These are phyloP conservation scores for Cetonia aurata DNA, from an alignment of 2,888 invertebrate genomes.

Conservation along the genomic window DNA sequence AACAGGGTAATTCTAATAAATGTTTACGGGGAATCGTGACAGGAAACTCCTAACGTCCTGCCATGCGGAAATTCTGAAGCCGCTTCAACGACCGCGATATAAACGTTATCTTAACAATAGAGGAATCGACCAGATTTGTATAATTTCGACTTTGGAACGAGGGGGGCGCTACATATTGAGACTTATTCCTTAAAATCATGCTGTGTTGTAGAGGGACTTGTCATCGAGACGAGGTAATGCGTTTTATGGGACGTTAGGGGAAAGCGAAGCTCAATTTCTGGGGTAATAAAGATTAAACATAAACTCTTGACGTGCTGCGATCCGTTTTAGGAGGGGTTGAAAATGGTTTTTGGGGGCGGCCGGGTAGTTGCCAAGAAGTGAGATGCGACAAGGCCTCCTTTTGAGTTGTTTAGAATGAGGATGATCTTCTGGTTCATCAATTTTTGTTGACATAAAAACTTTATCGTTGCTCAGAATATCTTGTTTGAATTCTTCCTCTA, in stretches of 20 bases:
- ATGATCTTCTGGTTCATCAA: too few relatives aligned
- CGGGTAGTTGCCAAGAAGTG: too few relatives aligned
- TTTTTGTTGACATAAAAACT: too few relatives aligned
- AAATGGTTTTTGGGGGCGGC: too few relatives aligned
- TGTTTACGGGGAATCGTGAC: constrained; percentile 25
- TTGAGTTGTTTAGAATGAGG: too few relatives aligned
- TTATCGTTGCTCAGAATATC: too few relatives aligned
- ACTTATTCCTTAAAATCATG: background rate
- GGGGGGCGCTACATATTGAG: background rate
- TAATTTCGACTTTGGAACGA: constrained; percentile 36
- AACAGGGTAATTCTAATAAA: constrained; percentile 32
- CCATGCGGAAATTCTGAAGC: constrained; percentile 6
- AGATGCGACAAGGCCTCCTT: too few relatives aligned
- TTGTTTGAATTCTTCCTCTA: too few relatives aligned
- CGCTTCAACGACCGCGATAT: constrained; percentile 8
- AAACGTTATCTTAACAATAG: constrained; percentile 39
- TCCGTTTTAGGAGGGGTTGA: constrained; percentile 32
- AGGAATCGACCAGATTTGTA: constrained; percentile 40
- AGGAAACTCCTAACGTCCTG: constrained; percentile 23
- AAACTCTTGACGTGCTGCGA: constrained; percentile 43
- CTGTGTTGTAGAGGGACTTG: constrained; percentile 35
- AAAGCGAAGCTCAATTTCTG: constrained; percentile 41
- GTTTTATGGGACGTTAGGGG: constrained; percentile 48
- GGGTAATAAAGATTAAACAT: constrained; percentile 48
- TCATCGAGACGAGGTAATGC: constrained; percentile 48